Evolutionary conservation across 2,113 vertebrate species (phyloP).

Genomic region (Chamaea fasciata): DNA sequence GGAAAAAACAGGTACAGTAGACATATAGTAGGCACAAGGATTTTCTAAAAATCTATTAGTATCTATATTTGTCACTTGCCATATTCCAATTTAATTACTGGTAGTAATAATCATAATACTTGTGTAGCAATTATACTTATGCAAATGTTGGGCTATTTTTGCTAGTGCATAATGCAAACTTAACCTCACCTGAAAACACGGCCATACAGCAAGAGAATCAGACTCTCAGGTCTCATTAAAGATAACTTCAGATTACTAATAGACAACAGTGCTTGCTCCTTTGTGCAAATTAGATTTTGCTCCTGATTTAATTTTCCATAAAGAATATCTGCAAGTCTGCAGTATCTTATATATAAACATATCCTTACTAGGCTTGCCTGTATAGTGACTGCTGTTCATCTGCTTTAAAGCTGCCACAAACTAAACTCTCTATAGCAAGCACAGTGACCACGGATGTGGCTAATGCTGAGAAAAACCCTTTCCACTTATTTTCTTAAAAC

Average conservation of each 20-base stretch:
- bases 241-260: not conserved
- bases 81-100: not conserved
- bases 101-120: not conserved
- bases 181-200: not conserved
- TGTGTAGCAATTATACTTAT: not conserved
- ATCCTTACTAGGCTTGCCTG: not conserved
- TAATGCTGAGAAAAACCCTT: not conserved
- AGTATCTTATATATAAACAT: not conserved
- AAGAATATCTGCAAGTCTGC: not conserved
- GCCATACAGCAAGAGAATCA: not conserved
- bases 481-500: not conserved
- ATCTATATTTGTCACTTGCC: not conserved
- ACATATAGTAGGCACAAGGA: not conserved
- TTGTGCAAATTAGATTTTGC: not conserved
- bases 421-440: not conserved
- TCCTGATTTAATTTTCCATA: not conserved
- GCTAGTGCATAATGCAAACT: not conserved
- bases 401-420: not conserved
- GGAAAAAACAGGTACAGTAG: not conserved
- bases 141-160: not conserved
- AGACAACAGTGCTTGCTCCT: not conserved
- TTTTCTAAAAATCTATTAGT: not conserved
- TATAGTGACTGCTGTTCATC: not conserved
- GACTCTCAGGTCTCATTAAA: not conserved
- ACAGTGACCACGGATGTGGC: not conserved